Conservation (phyloP, 2,113 vertebrate genomes). For the Nothoprocta pentlandii region DNA sequence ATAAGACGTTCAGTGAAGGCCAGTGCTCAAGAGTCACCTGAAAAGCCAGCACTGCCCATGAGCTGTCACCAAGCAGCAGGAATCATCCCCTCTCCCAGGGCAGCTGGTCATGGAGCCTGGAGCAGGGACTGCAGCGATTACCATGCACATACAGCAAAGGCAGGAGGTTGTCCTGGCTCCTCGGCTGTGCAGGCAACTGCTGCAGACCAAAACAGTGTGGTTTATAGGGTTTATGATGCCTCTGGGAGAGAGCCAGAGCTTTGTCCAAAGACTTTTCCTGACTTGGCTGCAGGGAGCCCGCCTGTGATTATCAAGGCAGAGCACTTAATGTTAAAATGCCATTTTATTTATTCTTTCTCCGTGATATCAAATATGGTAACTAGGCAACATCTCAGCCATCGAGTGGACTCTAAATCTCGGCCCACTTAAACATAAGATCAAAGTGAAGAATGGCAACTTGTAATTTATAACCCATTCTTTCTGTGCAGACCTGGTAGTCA, state of each 20-base stretch:
- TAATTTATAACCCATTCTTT: background rate
- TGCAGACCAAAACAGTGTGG: background rate
- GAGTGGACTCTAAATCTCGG: slow-evolving; percentile 11
- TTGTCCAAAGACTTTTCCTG: background rate
- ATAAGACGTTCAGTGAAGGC: background rate
- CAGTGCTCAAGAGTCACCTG: background rate
- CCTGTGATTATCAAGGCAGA: background rate
- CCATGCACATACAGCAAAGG: background rate
- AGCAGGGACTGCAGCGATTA: accelerated
- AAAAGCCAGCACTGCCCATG: background rate
- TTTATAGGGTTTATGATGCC: background rate
- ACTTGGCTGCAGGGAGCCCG: background rate
- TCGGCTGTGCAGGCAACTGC: too few relatives aligned
- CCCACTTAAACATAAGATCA: background rate
- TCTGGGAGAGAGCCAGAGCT: background rate
- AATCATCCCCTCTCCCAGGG: background rate
- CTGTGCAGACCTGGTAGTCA: background rate
- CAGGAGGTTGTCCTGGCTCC: too few relatives aligned
- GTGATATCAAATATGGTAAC: slow-evolving; percentile 31
- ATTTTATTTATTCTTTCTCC: slow-evolving; percentile 7
- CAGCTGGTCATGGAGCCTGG: background rate
- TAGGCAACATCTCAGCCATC: slow-evolving; percentile 13
- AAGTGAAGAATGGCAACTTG: background rate
- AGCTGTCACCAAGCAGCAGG: accelerated
- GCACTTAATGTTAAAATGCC: slow-evolving; percentile 21